A percentile compares a stretch with the other conserved stretches of the same genome.
These are phyloP conservation scores for Vesta saturnalis DNA, from an alignment of 2,888 invertebrate species.

Conservation along the genomic window DNA sequence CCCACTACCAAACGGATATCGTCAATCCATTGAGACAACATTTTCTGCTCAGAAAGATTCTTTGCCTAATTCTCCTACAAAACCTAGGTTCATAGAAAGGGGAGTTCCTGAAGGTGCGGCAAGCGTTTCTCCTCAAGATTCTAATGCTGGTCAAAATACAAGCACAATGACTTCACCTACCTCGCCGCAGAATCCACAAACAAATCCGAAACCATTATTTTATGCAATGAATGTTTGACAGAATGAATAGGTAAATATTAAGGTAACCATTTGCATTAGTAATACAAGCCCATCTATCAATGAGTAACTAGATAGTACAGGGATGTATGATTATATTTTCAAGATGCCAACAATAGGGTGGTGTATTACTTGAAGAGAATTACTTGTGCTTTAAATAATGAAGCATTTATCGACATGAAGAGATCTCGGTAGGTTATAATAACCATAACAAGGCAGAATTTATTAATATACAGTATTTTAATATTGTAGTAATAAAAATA, in stretches of 20 bases:
- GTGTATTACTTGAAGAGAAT: not conserved
- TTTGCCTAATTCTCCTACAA: constrained; percentile 68
- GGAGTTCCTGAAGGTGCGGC: constrained; percentile 81
- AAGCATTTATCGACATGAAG: constrained; percentile 22
- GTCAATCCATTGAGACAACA: constrained; percentile 48
- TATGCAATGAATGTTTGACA: constrained; percentile 91
- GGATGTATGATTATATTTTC: constrained; percentile 14
- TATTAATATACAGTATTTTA: constrained; percentile 47
- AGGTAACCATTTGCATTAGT: constrained; percentile 46
- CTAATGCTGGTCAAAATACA: constrained; percentile 59
- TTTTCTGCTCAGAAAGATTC: constrained; percentile 51
- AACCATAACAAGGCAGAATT: constrained; percentile 58
- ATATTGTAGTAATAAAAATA: constrained; percentile 26
- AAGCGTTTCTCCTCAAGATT: constrained; percentile 74
- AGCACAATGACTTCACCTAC: constrained; percentile 62
- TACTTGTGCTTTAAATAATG: constrained; percentile 28
- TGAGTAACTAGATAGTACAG: no score
- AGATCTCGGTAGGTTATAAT: constrained; percentile 57
- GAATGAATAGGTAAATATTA: constrained; percentile 66
- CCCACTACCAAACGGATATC: constrained; percentile 53
- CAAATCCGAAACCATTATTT: constrained; percentile 70
- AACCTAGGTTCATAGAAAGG: constrained; percentile 66
- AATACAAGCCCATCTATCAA: constrained; percentile 21
- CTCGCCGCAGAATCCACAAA: constrained; percentile 63
- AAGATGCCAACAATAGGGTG: not conserved